Evolutionary conservation across 1,140 invertebrate genomes (phyloP).

Genomic region (Magallana ariakensis): DNA sequence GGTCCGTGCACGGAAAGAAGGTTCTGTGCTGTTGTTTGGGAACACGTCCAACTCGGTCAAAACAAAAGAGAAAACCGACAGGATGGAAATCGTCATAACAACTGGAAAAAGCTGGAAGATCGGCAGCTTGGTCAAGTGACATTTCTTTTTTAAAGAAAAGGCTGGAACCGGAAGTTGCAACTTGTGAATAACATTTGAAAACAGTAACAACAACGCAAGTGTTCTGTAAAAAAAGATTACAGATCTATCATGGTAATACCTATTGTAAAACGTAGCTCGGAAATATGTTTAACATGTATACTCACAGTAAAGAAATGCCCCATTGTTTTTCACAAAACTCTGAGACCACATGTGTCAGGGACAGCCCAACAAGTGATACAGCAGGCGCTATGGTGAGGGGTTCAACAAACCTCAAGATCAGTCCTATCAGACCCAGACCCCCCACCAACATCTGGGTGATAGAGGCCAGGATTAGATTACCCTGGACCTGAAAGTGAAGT

Average conservation of each 20-base stretch:
- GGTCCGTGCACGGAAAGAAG: slow-evolving; percentile 87
- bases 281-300: not conserved
- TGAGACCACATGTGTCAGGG: slow-evolving; percentile 88
- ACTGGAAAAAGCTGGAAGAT: slow-evolving; percentile 61
- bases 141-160: slow-evolving; percentile 39
- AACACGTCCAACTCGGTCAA: slow-evolving; percentile 86
- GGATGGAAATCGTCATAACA: slow-evolving; percentile 85
- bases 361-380: slow-evolving; percentile 88
- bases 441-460: slow-evolving; percentile 69
- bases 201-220: slow-evolving; percentile 52
- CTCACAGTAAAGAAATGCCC: slow-evolving; percentile 88
- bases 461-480: slow-evolving; percentile 68
- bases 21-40: slow-evolving; percentile 49
- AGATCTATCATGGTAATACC: too few relatives aligned
- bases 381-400: slow-evolving; percentile 90
- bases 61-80: slow-evolving; percentile 89
- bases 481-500: slow-evolving; percentile 63
- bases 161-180: slow-evolving; percentile 53
- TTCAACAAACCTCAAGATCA: slow-evolving; percentile 86
- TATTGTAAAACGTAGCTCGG: too few relatives aligned
- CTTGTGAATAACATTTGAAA: slow-evolving; percentile 55
- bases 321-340: slow-evolving; percentile 88
- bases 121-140: slow-evolving; percentile 51
- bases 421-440: slow-evolving; percentile 85
- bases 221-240: slow-evolving; percentile 39